Conservation (phyloP, 1,140 invertebrate species). For the Phymastichus coffea region DNA sequence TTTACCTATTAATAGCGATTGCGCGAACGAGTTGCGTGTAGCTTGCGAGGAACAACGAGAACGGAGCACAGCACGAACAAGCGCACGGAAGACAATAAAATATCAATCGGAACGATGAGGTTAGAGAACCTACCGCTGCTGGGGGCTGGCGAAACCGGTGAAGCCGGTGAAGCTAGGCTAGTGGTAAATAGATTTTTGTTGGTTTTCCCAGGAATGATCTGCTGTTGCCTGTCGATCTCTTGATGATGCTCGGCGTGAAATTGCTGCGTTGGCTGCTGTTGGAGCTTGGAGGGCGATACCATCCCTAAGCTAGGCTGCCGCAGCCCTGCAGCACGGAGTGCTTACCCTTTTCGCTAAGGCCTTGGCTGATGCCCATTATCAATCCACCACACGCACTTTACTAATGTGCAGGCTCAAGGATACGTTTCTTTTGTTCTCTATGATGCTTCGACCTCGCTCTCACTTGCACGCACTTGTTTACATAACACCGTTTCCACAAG, state of each 20-base stretch:
- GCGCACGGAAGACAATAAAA: too few species aligned
- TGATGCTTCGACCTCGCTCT: neutral
- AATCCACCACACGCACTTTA: neutral
- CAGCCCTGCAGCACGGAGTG: slow-evolving; percentile 3
- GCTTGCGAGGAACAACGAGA: too few species aligned
- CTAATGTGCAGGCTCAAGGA: too few species aligned
- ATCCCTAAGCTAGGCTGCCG: slow-evolving; percentile 47
- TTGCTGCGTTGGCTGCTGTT: slow-evolving; percentile 36
- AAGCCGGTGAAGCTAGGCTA: too few species aligned
- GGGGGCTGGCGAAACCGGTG: too few species aligned
- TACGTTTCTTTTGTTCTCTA: neutral
- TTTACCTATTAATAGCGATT: slow-evolving; percentile 21
- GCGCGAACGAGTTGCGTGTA: neutral
- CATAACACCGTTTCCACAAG: too few species aligned
- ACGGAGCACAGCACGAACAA: too few species aligned
- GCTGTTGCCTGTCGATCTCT: too few species aligned
- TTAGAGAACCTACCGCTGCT: slow-evolving; percentile 18
- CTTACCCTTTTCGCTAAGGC: slow-evolving; percentile 7
- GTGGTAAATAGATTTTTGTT: too few species aligned
- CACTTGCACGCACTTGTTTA: neutral
- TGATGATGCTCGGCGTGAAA: neutral
- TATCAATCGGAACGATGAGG: neutral
- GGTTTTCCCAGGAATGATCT: too few species aligned
- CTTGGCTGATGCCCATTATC: slow-evolving; percentile 19
- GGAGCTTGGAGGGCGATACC: slow-evolving; percentile 53